Percentiles rank a stretch among this genome's conserved stretches.
These are phyloP conservation scores for Aleiodes testaceus DNA, from an alignment of 2,888 invertebrate genomes.

Conservation along the genomic window DNA sequence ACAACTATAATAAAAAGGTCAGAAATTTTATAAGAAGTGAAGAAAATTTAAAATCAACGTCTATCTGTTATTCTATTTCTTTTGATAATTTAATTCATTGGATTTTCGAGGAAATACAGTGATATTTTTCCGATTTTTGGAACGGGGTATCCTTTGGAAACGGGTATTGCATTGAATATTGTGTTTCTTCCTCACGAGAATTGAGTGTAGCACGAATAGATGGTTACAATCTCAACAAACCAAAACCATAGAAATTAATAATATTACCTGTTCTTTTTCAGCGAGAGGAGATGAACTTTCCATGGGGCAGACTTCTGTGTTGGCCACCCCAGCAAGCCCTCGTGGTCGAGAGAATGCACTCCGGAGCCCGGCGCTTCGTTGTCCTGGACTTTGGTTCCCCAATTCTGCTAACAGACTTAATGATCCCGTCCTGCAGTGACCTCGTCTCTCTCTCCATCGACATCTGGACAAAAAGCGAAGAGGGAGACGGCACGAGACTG, in stretches of 20 bases:
- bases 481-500: constrained; percentile 87
- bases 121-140: too few species aligned
- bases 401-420: constrained; percentile 88
- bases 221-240: too few species aligned
- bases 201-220: too few species aligned
- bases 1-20: constrained; percentile 68
- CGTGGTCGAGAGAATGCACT: constrained; percentile 94
- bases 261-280: too few species aligned
- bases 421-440: constrained; percentile 87
- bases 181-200: too few species aligned
- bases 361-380: constrained; percentile 93
- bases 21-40: constrained; percentile 39
- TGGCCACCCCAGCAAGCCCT: constrained; percentile 89
- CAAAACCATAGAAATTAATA: too few species aligned
- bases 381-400: constrained; percentile 93
- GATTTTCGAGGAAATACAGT: too few species aligned
- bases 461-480: constrained; percentile 91
- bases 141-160: too few species aligned
- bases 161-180: too few species aligned
- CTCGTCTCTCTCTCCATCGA: constrained; percentile 90
- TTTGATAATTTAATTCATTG: too few species aligned
- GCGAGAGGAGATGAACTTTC: constrained; percentile 73
- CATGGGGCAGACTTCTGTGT: constrained; percentile 86
- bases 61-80: too few species aligned
- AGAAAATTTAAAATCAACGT: too few species aligned